phyloP scores from a whole-genome alignment of 2,888 invertebrate species.

The Prosapia bicincta region DNA sequence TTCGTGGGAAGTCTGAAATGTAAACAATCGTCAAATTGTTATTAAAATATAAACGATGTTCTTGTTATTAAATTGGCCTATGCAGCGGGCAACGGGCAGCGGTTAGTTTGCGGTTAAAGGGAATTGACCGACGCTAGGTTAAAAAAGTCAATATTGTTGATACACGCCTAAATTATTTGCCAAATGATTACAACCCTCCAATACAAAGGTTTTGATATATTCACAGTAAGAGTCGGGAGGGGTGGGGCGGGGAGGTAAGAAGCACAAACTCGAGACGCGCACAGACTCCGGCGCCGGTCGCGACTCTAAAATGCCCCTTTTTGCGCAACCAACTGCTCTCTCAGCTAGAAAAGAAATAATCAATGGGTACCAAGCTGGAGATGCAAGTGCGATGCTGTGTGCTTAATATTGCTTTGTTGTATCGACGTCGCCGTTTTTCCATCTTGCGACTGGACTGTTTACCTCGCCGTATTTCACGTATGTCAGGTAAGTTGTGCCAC shows the following conservation, averaged over 20 bases:
- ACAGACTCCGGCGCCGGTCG: conserved; percentile 46
- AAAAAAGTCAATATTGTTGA: background rate
- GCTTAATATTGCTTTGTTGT: conserved; percentile 31
- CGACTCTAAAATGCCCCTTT: conserved; percentile 32
- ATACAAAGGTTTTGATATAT: conserved; percentile 30
- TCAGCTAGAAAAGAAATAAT: conserved; percentile 35
- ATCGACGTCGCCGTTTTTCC: conserved; percentile 6
- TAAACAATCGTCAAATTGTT: too few species aligned
- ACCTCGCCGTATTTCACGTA: too few species aligned
- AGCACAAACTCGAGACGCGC: conserved; percentile 34
- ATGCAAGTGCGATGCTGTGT: conserved; percentile 21
- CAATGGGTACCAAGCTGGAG: conserved; percentile 33
- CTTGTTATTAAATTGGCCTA: too few species aligned
- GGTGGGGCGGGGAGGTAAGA: conserved; percentile 32
- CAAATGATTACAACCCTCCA: conserved; percentile 5
- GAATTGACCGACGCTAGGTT: too few species aligned
- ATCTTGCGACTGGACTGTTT: background rate
- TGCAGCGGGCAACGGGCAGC: too few species aligned
- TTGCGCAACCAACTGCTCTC: conserved; percentile 33
- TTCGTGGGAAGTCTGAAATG: too few species aligned
- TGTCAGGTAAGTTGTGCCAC: background rate
- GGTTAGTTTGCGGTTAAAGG: too few species aligned
- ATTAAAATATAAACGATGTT: too few species aligned
- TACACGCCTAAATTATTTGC: background rate
- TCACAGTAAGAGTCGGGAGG: conserved; percentile 17